Evolutionary conservation across 2,113 vertebrate genomes (phyloP).

Genomic region (Amphiprion percula): DNA sequence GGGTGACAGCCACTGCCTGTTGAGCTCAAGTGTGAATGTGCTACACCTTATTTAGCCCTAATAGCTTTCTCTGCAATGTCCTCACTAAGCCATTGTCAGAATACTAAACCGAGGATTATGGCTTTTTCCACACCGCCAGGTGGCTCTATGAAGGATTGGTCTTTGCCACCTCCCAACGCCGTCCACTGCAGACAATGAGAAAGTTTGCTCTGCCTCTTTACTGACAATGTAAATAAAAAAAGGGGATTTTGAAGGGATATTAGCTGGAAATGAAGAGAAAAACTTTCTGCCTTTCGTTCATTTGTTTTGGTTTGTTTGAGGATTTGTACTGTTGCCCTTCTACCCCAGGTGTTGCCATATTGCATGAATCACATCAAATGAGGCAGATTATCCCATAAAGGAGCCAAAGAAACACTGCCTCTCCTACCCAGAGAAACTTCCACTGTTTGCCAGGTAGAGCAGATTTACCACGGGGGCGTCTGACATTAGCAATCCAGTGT

Average conservation of each 20-base stretch:
- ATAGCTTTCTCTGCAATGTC: slow-evolving; percentile 13
- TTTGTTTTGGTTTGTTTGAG: slow-evolving; percentile 10
- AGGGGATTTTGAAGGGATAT: background rate
- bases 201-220: background rate
- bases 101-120: slow-evolving; percentile 46
- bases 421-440: no score
- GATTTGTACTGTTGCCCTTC: slow-evolving; percentile 5
- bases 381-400: slow-evolving; percentile 20
- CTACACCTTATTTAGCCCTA: slow-evolving; percentile 10
- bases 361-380: slow-evolving; percentile 23
- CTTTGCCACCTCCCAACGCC: background rate
- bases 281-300: background rate
- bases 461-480: no score
- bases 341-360: background rate
- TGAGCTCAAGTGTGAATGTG: slow-evolving; percentile 12
- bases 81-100: slow-evolving; percentile 16
- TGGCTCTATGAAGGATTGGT: slow-evolving; percentile 27
- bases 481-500: no score
- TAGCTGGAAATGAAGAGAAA: background rate
- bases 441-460: no score
- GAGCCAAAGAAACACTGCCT: background rate
- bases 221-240: background rate
- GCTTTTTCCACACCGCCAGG: slow-evolving; percentile 22
- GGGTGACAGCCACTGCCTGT: background rate
- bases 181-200: background rate